These are phyloP conservation scores for Clamator glandarius DNA, from an alignment of 2,797 vertebrate genomes.

Conservation along the genomic window DNA sequence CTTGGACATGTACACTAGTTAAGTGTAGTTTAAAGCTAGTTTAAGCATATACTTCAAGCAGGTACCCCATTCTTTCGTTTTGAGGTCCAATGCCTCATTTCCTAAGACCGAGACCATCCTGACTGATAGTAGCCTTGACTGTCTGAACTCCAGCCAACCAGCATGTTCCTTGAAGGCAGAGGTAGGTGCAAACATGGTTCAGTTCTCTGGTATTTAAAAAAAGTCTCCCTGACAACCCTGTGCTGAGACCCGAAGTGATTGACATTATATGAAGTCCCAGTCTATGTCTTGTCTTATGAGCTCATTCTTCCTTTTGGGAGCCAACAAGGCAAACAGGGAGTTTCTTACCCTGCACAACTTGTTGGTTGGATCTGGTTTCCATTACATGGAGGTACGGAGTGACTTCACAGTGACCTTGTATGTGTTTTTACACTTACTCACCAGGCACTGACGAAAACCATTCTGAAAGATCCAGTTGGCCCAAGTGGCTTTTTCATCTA, in stretches of 20 bases:
- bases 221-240: neutral
- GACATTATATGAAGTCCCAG: neutral
- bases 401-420: neutral
- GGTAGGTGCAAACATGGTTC: neutral
- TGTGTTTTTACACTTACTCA: neutral
- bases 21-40: neutral
- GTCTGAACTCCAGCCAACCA: neutral
- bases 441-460: neutral
- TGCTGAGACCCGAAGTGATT: neutral
- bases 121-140: neutral
- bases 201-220: neutral
- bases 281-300: neutral
- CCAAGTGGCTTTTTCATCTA: neutral
- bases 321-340: rapidly evolving
- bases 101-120: neutral
- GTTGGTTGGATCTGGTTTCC: neutral
- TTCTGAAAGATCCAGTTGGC: neutral
- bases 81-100: neutral
- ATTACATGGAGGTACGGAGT: too few relatives aligned
- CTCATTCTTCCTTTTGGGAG: neutral
- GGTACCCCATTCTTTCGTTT: neutral
- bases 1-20: rapidly evolving
- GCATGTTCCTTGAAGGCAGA: neutral
- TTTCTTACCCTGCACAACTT: neutral
- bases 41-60: neutral